A percentile compares a stretch with the other conserved stretches of the same genome.
Evolutionary conservation across 2,888 invertebrate genomes (phyloP).

Genomic region (Clepsis dumicolana): DNA sequence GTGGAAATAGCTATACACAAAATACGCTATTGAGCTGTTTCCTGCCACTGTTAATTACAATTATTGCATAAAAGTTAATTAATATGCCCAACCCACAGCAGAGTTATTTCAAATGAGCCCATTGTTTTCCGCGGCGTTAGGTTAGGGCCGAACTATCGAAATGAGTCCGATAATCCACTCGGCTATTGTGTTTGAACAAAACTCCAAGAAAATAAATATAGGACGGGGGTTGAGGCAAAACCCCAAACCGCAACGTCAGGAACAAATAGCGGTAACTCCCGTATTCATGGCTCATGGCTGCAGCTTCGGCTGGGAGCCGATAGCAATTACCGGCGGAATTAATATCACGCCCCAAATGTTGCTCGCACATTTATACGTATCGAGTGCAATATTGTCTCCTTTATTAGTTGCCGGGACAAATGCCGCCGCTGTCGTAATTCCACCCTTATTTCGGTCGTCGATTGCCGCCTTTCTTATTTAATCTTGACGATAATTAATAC

Average conservation of each 20-base stretch:
- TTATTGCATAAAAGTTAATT: constrained; percentile 40
- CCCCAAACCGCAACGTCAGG: constrained; percentile 84
- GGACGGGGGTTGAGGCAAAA: constrained; percentile 74
- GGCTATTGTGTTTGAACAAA: constrained; percentile 74
- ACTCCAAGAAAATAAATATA: constrained; percentile 84
- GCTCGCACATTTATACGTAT: constrained; percentile 84
- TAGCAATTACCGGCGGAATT: constrained; percentile 86
- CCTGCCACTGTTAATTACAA: constrained; percentile 53
- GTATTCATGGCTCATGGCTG: constrained; percentile 85
- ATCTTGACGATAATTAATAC: constrained; percentile 81
- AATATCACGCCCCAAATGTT: constrained; percentile 86
- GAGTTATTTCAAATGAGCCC: constrained; percentile 63
- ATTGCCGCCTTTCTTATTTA: constrained; percentile 80
- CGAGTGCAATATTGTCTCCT: constrained; percentile 86
- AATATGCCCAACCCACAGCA: constrained; percentile 54
- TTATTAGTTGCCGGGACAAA: constrained; percentile 84
- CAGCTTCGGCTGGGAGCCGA: constrained; percentile 82
- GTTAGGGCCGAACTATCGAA: constrained; percentile 67
- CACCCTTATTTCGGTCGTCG: constrained; percentile 72
- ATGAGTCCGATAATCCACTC: constrained; percentile 71
- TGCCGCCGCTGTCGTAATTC: constrained; percentile 77
- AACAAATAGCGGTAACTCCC: constrained; percentile 86
- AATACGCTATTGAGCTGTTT: constrained; percentile 15
- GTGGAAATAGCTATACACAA: neutral
- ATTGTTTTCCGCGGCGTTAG: constrained; percentile 63